These are phyloP conservation scores for Salticus scenicus DNA, from an alignment of 2,888 invertebrate genomes.

Conservation along the genomic window DNA sequence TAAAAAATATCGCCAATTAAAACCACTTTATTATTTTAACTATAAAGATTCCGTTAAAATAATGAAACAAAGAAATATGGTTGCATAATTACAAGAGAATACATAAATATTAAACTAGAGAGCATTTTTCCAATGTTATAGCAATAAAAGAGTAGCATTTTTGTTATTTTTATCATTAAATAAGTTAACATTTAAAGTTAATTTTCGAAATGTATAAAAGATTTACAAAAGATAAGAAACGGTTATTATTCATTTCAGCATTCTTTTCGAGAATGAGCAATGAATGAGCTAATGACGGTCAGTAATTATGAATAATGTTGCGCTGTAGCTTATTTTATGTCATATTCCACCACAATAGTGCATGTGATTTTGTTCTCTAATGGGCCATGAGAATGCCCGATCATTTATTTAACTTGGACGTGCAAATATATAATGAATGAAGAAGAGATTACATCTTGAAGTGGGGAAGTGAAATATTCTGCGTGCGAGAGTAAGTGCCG, in stretches of 20 bases:
- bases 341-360: neutral
- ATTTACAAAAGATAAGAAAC: neutral
- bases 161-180: neutral
- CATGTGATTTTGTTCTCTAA: slow-evolving; percentile 18
- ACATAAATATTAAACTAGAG: too few relatives aligned
- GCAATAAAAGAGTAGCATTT: neutral
- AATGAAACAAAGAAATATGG: too few relatives aligned
- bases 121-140: too few relatives aligned
- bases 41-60: too few relatives aligned
- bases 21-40: too few relatives aligned
- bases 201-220: neutral
- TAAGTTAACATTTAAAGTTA: neutral
- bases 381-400: slow-evolving; percentile 19
- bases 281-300: slow-evolving; percentile 39
- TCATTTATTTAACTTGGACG: slow-evolving; percentile 18
- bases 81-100: too few relatives aligned
- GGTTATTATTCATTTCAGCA: slow-evolving; percentile 14
- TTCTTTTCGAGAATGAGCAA: slow-evolving; percentile 32
- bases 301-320: slow-evolving; percentile 55
- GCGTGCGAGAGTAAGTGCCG: slow-evolving; percentile 31
- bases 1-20: too few relatives aligned
- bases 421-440: slow-evolving; percentile 53
- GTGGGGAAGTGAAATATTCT: slow-evolving; percentile 28
- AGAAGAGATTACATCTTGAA: slow-evolving; percentile 21
- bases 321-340: slow-evolving; percentile 11